phyloP scores from a whole-genome alignment of 2,888 invertebrate genomes.

The Alsophila aescularia region DNA sequence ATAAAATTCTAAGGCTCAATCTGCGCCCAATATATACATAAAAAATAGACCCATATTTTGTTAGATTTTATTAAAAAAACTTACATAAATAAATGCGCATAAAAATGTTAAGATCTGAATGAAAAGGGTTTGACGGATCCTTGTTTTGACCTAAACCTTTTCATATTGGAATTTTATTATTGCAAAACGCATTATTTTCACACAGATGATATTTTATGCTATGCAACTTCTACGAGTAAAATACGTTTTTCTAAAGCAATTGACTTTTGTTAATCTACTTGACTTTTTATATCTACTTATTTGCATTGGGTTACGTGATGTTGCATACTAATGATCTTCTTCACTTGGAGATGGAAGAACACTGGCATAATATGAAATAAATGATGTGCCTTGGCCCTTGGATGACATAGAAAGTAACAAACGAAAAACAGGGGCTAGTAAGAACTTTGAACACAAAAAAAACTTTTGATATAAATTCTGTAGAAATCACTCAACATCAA shows the following conservation, averaged over 20 bases:
- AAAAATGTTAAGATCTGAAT: slow-evolving; percentile 16
- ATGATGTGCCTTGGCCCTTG: background rate
- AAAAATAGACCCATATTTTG: slow-evolving; percentile 14
- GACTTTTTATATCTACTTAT: background rate
- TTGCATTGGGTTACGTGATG: background rate
- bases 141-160: slow-evolving; percentile 6
- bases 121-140: slow-evolving; percentile 12
- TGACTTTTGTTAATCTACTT: background rate
- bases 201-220: background rate
- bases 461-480: slow-evolving; percentile 7
- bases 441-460: background rate
- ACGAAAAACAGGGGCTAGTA: background rate
- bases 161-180: background rate
- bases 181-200: no score
- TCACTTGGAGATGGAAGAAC: background rate
- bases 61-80: slow-evolving; percentile 23
- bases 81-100: slow-evolving; percentile 8
- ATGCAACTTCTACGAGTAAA: background rate
- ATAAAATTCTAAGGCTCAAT: slow-evolving; percentile 36
- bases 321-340: background rate
- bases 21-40: slow-evolving; percentile 7
- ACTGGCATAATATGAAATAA: background rate
- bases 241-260: background rate
- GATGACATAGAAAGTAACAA: background rate
- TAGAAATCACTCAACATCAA: background rate